Conservation (phyloP, 1,140 invertebrate genomes). For the Anastrepha obliqua region DNA sequence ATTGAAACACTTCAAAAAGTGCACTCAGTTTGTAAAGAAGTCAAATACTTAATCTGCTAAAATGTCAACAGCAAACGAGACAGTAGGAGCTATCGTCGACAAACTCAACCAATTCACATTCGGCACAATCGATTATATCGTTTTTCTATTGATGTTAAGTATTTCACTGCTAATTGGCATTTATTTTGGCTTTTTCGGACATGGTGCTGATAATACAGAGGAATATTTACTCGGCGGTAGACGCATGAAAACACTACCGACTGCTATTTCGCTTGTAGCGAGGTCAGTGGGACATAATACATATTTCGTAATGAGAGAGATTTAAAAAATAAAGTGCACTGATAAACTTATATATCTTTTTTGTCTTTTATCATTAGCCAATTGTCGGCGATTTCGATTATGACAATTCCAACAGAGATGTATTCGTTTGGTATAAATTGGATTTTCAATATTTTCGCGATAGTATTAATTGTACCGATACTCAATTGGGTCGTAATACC, state of each 20-base stretch:
- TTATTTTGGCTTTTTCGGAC: slow-evolving; percentile 77
- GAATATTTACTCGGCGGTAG: slow-evolving; percentile 80
- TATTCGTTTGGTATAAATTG: slow-evolving; percentile 85
- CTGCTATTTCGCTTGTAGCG: slow-evolving; percentile 81
- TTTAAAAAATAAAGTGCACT: neutral
- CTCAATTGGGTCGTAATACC: slow-evolving; percentile 85
- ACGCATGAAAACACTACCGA: slow-evolving; percentile 80
- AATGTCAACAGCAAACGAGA: slow-evolving; percentile 63
- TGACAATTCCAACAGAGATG: slow-evolving; percentile 87
- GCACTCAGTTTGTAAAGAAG: no score
- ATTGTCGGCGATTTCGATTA: slow-evolving; percentile 86
- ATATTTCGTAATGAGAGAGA: neutral
- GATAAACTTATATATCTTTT: neutral
- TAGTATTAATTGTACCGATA: slow-evolving; percentile 80
- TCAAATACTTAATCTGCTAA: neutral
- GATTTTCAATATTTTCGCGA: slow-evolving; percentile 78
- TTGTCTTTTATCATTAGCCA: slow-evolving; percentile 76
- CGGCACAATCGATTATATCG: slow-evolving; percentile 77
- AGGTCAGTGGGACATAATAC: slow-evolving; percentile 70
- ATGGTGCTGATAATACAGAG: slow-evolving; percentile 76
- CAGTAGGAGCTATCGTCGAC: slow-evolving; percentile 51
- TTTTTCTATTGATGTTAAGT: slow-evolving; percentile 79
- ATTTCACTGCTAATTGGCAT: slow-evolving; percentile 80
- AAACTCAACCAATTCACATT: slow-evolving; percentile 70
- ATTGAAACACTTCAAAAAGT: no score